Percentiles rank a stretch among this genome's conserved stretches.
Evolutionary conservation across 2,113 vertebrate species (phyloP).

Genomic region (Hemiscyllium ocellatum): DNA sequence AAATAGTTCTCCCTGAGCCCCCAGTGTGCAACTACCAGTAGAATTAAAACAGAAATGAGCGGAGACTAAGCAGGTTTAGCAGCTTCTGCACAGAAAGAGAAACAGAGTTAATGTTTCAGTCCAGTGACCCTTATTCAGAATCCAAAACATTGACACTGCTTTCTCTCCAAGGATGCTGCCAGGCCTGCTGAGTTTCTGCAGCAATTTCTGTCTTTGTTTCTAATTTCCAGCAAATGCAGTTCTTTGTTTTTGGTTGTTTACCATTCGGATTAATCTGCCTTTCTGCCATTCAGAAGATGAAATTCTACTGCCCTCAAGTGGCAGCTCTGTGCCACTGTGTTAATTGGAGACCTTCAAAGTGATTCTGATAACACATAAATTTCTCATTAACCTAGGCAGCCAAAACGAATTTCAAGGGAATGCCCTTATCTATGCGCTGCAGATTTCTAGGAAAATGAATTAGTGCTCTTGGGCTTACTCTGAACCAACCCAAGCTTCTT

Average conservation of each 20-base stretch:
- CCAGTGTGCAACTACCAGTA: background rate
- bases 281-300: background rate
- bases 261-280: background rate
- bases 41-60: background rate
- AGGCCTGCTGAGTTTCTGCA: too few relatives aligned
- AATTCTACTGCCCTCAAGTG: slow-evolving; percentile 17
- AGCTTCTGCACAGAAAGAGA: too few relatives aligned
- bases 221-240: too few relatives aligned
- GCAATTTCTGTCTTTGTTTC: too few relatives aligned
- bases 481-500: slow-evolving; percentile 1
- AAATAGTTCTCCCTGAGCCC: background rate
- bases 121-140: too few relatives aligned
- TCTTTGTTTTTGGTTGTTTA: too few relatives aligned
- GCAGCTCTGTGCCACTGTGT: too few relatives aligned
- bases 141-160: too few relatives aligned
- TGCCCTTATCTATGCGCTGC: slow-evolving; percentile 23
- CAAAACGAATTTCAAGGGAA: slow-evolving; percentile 23
- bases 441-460: slow-evolving; percentile 26
- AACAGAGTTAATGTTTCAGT: too few relatives aligned
- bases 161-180: too few relatives aligned
- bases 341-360: background rate
- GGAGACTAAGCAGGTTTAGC: too few relatives aligned
- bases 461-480: background rate
- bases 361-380: slow-evolving; percentile 18
- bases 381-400: slow-evolving; percentile 7